phyloP scores from a whole-genome alignment of 1,140 invertebrate genomes.

The Diachasma alloeum region DNA sequence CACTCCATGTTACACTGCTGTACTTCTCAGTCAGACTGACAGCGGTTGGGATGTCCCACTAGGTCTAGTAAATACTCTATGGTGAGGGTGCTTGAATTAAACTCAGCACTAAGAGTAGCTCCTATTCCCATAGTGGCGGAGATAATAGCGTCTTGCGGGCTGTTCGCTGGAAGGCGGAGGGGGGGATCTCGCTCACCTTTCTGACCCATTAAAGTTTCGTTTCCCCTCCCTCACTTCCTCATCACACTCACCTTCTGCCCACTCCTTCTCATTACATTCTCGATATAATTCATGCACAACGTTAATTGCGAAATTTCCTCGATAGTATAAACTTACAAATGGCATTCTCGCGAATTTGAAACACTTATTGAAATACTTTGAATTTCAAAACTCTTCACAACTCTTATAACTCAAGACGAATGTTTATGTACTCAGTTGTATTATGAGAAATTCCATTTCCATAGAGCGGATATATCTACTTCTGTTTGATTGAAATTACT shows the following conservation, averaged over 20 bases:
- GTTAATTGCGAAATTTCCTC: no score
- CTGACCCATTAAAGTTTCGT: conserved; percentile 24
- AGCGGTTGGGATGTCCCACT: neutral
- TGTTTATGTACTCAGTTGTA: neutral
- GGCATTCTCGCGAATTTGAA: neutral
- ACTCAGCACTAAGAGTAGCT: conserved; percentile 25
- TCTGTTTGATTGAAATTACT: neutral
- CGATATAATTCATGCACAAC: neutral
- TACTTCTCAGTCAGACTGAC: neutral
- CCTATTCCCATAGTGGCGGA: conserved; percentile 11
- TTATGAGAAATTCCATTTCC: neutral
- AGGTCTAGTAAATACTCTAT: conserved; percentile 22
- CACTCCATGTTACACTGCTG: neutral
- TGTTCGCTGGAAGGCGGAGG: neutral
- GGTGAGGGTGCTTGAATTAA: conserved; percentile 24
- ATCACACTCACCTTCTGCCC: neutral
- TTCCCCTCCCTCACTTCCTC: neutral
- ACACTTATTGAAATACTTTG: neutral
- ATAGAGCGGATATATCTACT: neutral
- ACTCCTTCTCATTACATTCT: neutral
- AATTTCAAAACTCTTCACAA: neutral
- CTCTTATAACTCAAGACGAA: neutral
- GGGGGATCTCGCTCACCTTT: conserved; percentile 19
- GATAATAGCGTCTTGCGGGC: conserved; percentile 7
- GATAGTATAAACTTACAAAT: no score